Evolutionary conservation across 1,140 invertebrate genomes (phyloP).

Genomic region (Caenorhabditis remanei): DNA sequence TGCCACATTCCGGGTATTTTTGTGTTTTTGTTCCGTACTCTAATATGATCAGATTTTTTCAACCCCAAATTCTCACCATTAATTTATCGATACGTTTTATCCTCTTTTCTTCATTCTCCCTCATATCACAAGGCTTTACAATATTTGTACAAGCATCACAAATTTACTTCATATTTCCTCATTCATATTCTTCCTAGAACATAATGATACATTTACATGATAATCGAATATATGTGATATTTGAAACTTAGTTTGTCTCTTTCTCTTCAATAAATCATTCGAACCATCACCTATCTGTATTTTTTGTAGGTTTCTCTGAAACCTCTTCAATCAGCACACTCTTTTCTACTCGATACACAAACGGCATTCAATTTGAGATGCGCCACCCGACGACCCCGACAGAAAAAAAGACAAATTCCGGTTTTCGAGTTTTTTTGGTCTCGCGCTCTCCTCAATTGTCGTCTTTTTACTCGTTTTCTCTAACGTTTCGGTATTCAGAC

Average conservation of each 20-base stretch:
- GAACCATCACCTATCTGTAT: neutral
- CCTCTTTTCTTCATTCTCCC: neutral
- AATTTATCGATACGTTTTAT: conserved; percentile 1
- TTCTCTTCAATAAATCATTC: conserved; percentile 1
- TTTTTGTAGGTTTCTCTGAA: conserved; percentile 4
- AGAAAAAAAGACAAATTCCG: conserved; percentile 10
- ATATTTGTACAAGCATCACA: conserved; percentile 24
- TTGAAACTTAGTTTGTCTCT: conserved; percentile 51
- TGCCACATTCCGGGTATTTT: conserved; percentile 28
- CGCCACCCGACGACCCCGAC: conserved; percentile 28
- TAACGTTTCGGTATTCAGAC: conserved; percentile 6
- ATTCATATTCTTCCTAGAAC: neutral
- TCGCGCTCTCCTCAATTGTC: conserved; percentile 30
- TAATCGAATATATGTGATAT: conserved; percentile 39
- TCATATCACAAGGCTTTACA: conserved; percentile 47
- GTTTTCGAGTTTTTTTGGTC: conserved; percentile 51
- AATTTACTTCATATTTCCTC: neutral
- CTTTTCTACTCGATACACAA: conserved; percentile 43
- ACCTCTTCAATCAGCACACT: conserved; percentile 27
- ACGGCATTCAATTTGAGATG: conserved; percentile 35
- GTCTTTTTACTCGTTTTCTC: conserved; percentile 29
- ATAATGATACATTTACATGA: conserved; percentile 23
- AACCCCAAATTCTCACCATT: conserved; percentile 12
- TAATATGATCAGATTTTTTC: neutral
- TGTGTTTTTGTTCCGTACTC: neutral